Evolutionary conservation across 2,888 invertebrate species (phyloP), one percentile per base, ranked within the genome.

Genomic region (Seladonia tumulorum): DNA sequence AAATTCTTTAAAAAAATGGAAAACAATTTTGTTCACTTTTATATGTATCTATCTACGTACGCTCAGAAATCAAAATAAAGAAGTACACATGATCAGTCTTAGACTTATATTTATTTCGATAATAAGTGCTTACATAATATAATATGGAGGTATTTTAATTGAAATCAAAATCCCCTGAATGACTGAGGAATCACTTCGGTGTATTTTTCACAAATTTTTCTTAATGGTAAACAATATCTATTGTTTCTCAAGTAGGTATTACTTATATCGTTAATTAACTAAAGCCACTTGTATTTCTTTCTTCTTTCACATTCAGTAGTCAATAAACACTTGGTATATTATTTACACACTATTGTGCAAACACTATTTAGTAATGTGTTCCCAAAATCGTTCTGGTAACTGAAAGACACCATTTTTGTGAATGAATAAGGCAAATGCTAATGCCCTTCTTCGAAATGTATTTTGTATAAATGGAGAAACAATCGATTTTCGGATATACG

Each of bases 51-150:
- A 57, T 16, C 47, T 12, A 39, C 29, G 45, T 7, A 39, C n/a
- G 45, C 71, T 74, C 1, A 49, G 12, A 63, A 68, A 22, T 14
- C 12, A 57, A 57, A 71, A 72, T 75, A 85, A 87, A 79, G 18
- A 77, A 80, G 76, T 35, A 76, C 77, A 60, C 70, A 73, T 81
- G 81, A 82, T 93, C 94, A 95, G 94, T 95, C 94, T 95, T 94
- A 94, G 75, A 92, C 91, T 93, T 93, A 93, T 92, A 91, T 94
- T 94, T 94, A 94, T 95, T 94, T 93, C 91, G 92, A 93, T 94
- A 93, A 93, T 94, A 93, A 93, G 93, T 93, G 93, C 92, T 94
- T 94, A 94, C 93, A 94, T 91, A 92, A 90, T 90, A 90, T 90
- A 92, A 91, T 94, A 94, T 90, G 91, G 93, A 94, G 94, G 93